Evolutionary conservation across 1,140 invertebrate species (phyloP).

Genomic region (Cataglyphis hispanica): DNA sequence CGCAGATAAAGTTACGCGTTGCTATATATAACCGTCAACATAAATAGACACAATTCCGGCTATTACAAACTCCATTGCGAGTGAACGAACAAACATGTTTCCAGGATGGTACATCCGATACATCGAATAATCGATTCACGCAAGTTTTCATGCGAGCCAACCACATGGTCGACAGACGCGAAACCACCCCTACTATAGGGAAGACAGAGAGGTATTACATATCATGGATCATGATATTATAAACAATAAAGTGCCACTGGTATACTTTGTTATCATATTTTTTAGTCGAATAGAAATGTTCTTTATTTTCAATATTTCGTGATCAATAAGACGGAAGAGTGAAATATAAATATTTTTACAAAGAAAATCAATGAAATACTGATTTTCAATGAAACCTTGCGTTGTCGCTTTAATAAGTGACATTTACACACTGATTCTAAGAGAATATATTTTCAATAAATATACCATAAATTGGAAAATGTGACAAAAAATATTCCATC

Average conservation of each 20-base stretch:
- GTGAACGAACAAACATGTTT: conserved; percentile 29
- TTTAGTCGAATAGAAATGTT: background rate
- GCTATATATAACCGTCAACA: background rate
- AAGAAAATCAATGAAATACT: too few relatives aligned
- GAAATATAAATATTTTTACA: too few relatives aligned
- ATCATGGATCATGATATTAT: conserved; percentile 40
- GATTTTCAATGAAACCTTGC: too few relatives aligned
- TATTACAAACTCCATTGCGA: conserved; percentile 52
- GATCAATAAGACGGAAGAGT: too few relatives aligned
- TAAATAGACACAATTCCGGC: conserved; percentile 20
- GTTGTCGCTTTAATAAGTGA: too few relatives aligned
- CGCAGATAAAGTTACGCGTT: background rate
- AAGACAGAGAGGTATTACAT: conserved; percentile 10
- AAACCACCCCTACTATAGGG: conserved; percentile 45
- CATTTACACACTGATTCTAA: too few relatives aligned
- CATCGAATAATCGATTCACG: conserved; percentile 32
- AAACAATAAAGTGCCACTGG: conserved; percentile 39
- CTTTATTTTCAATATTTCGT: background rate
- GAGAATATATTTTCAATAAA: too few relatives aligned
- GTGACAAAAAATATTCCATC: background rate
- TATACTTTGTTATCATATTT: background rate
- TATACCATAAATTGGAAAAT: background rate
- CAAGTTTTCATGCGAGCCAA: conserved; percentile 55
- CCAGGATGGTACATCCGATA: conserved; percentile 1
- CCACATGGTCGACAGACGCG: conserved; percentile 29